Conservation (phyloP, 2,113 vertebrate species). For the mouse (Mus musculus) region DNA sequence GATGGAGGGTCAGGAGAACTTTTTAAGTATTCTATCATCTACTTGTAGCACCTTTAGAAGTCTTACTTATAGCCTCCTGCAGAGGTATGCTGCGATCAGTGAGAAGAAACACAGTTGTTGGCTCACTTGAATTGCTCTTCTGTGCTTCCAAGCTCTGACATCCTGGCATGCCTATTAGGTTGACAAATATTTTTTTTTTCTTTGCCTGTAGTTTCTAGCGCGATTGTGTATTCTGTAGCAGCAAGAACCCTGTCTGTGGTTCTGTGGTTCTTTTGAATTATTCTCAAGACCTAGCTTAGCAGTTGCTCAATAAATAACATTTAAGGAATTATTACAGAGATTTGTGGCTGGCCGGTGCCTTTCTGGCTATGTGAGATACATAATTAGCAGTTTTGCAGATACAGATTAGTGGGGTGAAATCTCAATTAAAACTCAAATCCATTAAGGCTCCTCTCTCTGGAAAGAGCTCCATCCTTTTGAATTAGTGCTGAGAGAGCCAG, state of each 20-base stretch:
- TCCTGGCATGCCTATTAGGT: background rate
- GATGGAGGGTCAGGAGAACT: background rate
- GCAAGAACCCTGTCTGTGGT: too few relatives aligned
- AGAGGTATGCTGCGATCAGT: background rate
- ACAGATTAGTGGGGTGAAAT: background rate
- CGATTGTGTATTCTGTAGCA: background rate
- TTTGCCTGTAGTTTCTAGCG: background rate
- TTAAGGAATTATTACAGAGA: background rate
- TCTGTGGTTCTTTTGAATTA: background rate
- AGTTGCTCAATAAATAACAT: background rate
- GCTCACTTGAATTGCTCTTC: background rate
- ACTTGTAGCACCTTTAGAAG: background rate
- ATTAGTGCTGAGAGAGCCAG: background rate
- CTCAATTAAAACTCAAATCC: background rate
- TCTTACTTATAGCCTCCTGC: background rate
- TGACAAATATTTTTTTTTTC: background rate
- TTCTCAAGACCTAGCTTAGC: background rate
- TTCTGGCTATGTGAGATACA: background rate
- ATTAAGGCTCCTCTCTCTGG: background rate
- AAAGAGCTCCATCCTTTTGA: background rate
- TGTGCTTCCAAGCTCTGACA: background rate
- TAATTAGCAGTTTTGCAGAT: background rate
- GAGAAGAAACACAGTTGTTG: too few relatives aligned
- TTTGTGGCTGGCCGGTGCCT: too few relatives aligned
- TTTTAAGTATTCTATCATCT: background rate